phyloP scores from a whole-genome alignment of 2,888 invertebrate genomes.

The Protonemura montana region DNA sequence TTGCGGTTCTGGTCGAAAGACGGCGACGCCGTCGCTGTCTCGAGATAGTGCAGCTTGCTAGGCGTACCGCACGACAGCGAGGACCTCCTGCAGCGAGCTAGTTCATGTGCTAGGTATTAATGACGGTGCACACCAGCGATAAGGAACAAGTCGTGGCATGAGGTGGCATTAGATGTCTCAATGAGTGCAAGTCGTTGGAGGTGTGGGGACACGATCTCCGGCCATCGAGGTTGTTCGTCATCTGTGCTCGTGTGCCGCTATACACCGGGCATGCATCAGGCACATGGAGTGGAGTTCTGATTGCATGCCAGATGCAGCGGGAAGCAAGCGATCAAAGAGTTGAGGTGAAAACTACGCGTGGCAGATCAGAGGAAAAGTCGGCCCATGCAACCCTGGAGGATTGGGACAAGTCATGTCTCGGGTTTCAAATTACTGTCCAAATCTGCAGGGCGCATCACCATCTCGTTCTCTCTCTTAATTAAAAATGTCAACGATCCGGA shows the following conservation, averaged over 20 bases:
- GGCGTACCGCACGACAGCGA: not conserved
- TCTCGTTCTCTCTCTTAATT: constrained; percentile 43
- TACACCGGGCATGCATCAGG: not conserved
- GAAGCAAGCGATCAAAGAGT: not conserved
- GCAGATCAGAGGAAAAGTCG: constrained; percentile 23
- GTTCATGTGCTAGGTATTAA: not conserved
- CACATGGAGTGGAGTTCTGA: not conserved
- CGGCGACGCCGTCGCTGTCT: no score
- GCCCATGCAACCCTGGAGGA: constrained; percentile 22
- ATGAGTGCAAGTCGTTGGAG: not conserved
- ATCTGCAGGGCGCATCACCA: constrained; percentile 28
- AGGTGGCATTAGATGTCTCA: not conserved
- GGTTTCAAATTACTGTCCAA: constrained; percentile 45
- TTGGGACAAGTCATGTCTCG: constrained; percentile 16
- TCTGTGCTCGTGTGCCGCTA: not conserved
- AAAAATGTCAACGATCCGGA: constrained; percentile 45
- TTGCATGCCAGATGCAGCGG: not conserved
- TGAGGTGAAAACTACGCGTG: constrained; percentile 29
- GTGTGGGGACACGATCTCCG: not conserved
- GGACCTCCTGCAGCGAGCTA: not conserved
- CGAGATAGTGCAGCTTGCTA: not conserved
- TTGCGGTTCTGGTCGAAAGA: no score
- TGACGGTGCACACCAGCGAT: not conserved
- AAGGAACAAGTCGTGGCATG: not conserved
- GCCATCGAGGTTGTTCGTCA: not conserved